Base-by-base conservation (phyloP, 1,140 invertebrate species). In the Dreissena rostriformis region DNA sequence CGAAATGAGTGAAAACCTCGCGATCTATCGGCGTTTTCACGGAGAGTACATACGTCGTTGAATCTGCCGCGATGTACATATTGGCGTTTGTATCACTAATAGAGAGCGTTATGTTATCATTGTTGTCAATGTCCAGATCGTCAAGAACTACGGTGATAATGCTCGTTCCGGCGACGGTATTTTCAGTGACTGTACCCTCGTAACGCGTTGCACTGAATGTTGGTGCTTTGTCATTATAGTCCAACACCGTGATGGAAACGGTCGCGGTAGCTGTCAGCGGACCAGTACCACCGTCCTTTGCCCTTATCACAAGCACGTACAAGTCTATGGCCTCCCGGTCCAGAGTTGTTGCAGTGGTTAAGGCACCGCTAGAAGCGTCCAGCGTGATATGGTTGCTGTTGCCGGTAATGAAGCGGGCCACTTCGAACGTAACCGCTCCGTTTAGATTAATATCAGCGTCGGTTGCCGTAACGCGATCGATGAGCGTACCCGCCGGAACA, bases 91-190 rank as follows among this genome's bases (percentile, higher is more conserved):
- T 55, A 24, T 74, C 93, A 49, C 61, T 78, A 15, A 90, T 83
- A n/a, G 85, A 84, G 90, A 98, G 98, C 90, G 96, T 96, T 0
- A 98, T 96, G 86, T 97, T 96, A 0, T 97, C 97, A 93, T 99
- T 99, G 0, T 97, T 92, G 0, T 83, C 86, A 15, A 79, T 74
- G 71, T 91, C 90, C 17, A 24, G 28, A 70, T 91, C 90, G 5
- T 82, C 86, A 14, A 97, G 97, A 52, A 94, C 95, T 75, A 98
- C 96, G 77, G 96, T 96, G 80, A 98, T 91, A 70, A 99, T 96
- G 87, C 96, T 96, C 0, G 96, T 97, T 17, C 97, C 97, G 8
- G 96, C 94, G 0, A 97, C 96, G 90, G 97, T 96, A 92, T 98
- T 98, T 93, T 99, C 98, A 85, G 96, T 95, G 12, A 98, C 96